Base-by-base conservation (phyloP, 1,140 invertebrate genomes). In the Trichonephila inaurata region DNA sequence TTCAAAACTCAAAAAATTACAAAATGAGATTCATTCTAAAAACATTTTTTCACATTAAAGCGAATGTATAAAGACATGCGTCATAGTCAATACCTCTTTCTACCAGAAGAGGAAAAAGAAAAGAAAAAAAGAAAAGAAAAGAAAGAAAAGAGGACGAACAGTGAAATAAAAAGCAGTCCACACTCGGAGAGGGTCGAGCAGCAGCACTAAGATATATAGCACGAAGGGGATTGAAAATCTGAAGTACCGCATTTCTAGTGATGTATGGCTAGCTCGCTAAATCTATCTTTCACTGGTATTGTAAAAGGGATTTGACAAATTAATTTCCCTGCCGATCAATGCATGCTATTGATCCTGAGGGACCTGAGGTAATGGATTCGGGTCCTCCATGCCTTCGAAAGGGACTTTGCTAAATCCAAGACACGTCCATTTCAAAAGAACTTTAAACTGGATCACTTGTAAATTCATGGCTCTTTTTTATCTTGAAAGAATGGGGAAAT, bases 251-350 rank as follows among this genome's bases (percentile, higher is more conserved):
- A 87, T 61, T 87, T 87, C 85, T 61, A 62, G 61, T 87, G 85
- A 87, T 87, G 61, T 87, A 87, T 87, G 85, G 85, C 33, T 19
- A 21, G 85, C 18, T 87, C 85, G 58, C 85, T 62, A 87, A 87
- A 87, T 87, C 83, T 86, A 87, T 87, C 85, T 64, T 87, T 64
- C 85, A 62, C 85, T 66, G 61, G 60, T 87, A 87, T 87, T 87
- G 85, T 87, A 87, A 87, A 87, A 61, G 51, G 85, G 85, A 87
- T 87, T 87, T 87, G 85, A 87, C 85, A 87, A 87, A 87, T 86
- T 86, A 86, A 86, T 77, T 77, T 77, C 85, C 85, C 60, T 66
- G 19, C 85, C 85, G 85, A 87, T 87, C 83, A 87, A 87, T 87
- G 60, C 16, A 8, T 16, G 85, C 24, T 87, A 87, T 87, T 58